Percentiles rank a stretch among this genome's conserved stretches.
phyloP scores from a whole-genome alignment of 2,113 vertebrate species.

The Xiphorhynchus elegans region DNA sequence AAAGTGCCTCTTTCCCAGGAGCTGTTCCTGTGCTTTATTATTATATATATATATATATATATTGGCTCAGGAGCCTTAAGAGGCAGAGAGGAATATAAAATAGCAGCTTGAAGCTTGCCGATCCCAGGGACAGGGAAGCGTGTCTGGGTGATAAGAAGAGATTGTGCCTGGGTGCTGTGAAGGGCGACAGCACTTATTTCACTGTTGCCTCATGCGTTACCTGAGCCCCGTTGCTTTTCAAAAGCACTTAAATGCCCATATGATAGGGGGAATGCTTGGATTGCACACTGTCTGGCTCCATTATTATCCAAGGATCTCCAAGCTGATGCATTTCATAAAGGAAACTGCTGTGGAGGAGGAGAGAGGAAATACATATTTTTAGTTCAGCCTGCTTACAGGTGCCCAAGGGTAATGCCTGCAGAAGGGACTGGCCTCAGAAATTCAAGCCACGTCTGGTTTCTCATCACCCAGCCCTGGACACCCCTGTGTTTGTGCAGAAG shows the following conservation, averaged over 20 bases:
- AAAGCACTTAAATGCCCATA: slow-evolving; percentile 66
- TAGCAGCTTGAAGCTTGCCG: background rate
- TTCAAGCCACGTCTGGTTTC: background rate
- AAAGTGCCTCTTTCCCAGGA: background rate
- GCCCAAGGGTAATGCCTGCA: background rate
- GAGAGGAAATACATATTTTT: slow-evolving; percentile 12
- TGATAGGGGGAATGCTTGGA: slow-evolving; percentile 55
- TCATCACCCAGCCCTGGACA: background rate
- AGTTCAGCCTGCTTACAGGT: slow-evolving; percentile 27
- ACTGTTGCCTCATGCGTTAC: slow-evolving; percentile 62
- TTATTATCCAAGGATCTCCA: slow-evolving; percentile 65
- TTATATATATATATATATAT: background rate
- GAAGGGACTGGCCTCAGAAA: background rate
- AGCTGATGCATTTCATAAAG: slow-evolving; percentile 46
- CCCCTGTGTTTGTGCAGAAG: background rate
- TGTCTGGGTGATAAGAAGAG: slow-evolving; percentile 62
- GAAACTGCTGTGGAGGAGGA: background rate
- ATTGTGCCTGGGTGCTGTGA: slow-evolving; percentile 68
- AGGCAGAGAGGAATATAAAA: background rate
- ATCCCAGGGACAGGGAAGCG: slow-evolving; percentile 40
- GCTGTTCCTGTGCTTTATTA: background rate
- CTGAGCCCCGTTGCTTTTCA: slow-evolving; percentile 63
- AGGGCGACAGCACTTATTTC: slow-evolving; percentile 69
- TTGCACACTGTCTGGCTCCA: slow-evolving; percentile 63
- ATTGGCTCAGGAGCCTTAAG: background rate